Evolutionary conservation across 2,888 invertebrate species (phyloP), one percentile per base, ranked within the genome.

Genomic region (Synanthedon tipuliformis): DNA sequence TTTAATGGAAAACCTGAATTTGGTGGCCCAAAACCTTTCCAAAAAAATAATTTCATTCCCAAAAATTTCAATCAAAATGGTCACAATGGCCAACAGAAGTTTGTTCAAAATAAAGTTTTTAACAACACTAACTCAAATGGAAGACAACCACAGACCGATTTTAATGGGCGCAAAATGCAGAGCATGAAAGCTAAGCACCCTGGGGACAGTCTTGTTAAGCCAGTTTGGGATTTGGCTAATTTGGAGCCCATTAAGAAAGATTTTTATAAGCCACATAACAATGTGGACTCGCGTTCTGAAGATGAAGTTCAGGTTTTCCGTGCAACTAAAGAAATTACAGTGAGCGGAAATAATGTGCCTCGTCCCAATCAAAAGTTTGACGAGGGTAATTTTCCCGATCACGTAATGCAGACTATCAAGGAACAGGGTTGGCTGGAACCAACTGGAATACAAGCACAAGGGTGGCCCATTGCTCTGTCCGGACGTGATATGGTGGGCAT

Each of bases 401-500:
- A 94, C 64, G 90, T 95, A 3, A 92, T 94, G 89, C 90, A 89
- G 56, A 93, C 94, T 59, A 92, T 95, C 62, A 88, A 92, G 60
- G 93, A 93, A 63, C 95, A 93, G 73, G 94, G 94, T 52, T 95
- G 93, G 76, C 87, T 90, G 52, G 93, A 94, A 65, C 98, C 98
- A 2, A 98, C 98, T 45, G 93, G 97, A 15, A 98, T 98, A 70
- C 98, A 98, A 81, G 92, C 95, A 48, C 95, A 96, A 73, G 96
- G 97, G 40, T 98, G 97, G 97, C 98, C 98, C 7, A 95, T 98
- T 69, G 95, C 97, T 13, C 82, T 98, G 12, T 94, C 94, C 63
- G 98, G 98, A 1, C 90, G 95, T 40, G 97, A 98, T 79, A 90
- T 98, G 87, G 97, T 98, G 54, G 97, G 97, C 51, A 96, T 97